Conservation (phyloP, 1,140 invertebrate species). For the Nasonia longicornis region DNA sequence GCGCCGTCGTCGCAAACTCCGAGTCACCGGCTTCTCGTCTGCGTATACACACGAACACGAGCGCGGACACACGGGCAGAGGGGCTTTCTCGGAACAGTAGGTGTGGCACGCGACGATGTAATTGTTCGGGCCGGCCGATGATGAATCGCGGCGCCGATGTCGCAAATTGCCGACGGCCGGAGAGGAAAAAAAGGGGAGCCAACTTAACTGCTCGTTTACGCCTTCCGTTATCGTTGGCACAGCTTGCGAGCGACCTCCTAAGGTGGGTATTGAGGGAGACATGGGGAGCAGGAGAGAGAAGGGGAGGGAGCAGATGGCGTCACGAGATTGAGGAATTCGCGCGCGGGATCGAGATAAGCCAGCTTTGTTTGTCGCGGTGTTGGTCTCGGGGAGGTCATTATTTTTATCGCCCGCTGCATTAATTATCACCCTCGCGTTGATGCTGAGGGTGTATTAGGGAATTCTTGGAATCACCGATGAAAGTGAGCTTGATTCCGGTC, state of each 20-base stretch:
- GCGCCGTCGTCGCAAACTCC: neutral
- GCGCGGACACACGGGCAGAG: neutral
- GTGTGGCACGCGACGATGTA: slow-evolving; percentile 36
- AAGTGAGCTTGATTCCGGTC: too few relatives aligned
- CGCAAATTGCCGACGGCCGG: neutral
- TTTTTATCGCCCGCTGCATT: neutral
- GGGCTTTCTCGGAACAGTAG: neutral
- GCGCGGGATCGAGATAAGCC: neutral
- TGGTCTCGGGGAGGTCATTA: neutral
- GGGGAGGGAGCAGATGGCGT: neutral
- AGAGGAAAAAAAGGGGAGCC: neutral
- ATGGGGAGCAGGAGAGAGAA: neutral
- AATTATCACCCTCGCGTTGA: neutral
- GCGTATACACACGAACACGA: neutral
- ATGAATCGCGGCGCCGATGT: slow-evolving; percentile 22
- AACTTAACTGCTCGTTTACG: neutral
- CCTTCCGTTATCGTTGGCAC: slow-evolving; percentile 11
- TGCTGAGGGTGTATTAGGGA: too few relatives aligned
- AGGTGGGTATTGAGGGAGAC: too few relatives aligned
- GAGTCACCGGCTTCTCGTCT: neutral
- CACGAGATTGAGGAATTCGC: slow-evolving; percentile 19
- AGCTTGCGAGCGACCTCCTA: neutral
- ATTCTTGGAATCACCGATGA: too few relatives aligned
- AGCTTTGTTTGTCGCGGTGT: neutral
- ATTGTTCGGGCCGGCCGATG: slow-evolving; percentile 45